These are phyloP conservation scores for Aurelia sp. DNA, from an alignment of 30 jellyfish, hydroid and myxozoan genomes.

Conservation along the genomic window DNA sequence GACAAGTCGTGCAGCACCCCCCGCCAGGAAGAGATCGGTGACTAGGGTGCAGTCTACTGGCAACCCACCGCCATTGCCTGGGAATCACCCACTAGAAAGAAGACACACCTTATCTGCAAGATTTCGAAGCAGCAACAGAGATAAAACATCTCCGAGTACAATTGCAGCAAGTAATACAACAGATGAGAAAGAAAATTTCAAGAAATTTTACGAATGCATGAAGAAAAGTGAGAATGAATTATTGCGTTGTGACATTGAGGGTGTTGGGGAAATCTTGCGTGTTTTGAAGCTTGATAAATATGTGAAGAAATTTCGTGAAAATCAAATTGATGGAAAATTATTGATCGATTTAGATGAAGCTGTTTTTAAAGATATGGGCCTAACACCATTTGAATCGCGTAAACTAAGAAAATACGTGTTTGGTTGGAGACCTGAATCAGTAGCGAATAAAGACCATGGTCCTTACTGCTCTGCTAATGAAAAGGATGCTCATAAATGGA, in stretches of 20 bases:
- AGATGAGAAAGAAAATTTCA: constrained; percentile 56
- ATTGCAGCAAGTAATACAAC: background rate
- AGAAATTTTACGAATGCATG: constrained; percentile 75
- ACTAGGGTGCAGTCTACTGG: constrained; percentile 42
- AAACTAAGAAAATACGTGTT: constrained; percentile 87
- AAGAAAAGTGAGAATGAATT: constrained; percentile 81
- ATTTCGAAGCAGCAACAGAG: background rate
- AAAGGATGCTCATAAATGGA: constrained; percentile 84
- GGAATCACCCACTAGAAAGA: constrained; percentile 84
- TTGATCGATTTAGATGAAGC: constrained; percentile 92
- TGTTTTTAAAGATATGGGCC: constrained; percentile 88
- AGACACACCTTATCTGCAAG: constrained; percentile 41
- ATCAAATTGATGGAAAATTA: constrained; percentile 92
- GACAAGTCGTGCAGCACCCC: constrained; percentile 9
- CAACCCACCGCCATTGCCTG: constrained; percentile 95
- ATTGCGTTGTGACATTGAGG: constrained; percentile 68
- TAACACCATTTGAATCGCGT: constrained; percentile 86
- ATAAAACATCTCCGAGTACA: background rate
- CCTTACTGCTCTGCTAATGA: constrained; percentile 39
- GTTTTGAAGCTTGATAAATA: constrained; percentile 47
- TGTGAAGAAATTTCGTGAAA: constrained; percentile 60
- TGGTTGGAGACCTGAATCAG: constrained; percentile 95
- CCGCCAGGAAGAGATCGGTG: constrained; percentile 27
- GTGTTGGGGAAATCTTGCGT: constrained; percentile 54
- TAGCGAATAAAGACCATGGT: constrained; percentile 12